These are phyloP conservation scores for Rattus norvegicus DNA, from an alignment of 2,113 vertebrate genomes.

Conservation along the genomic window GRCr8 NC_086022.1:19368501-19369000, in stretches of 20 bases:
- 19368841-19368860: background rate
- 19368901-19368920: background rate
- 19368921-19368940: too few species aligned
- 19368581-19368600: background rate
- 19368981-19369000: background rate
- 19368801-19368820: background rate
- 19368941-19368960: background rate
- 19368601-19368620: background rate
- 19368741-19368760: background rate
- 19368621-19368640: background rate
- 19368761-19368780: background rate
- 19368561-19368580: background rate
- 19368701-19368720: background rate
- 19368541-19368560: background rate
- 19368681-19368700: rapidly evolving
- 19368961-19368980: background rate
- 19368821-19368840: background rate
- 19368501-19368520: background rate
- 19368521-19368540: background rate
- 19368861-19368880: background rate
- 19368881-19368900: background rate
- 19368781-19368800: background rate
- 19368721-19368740: background rate
- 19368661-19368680: background rate
- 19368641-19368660: background rate